Conservation (phyloP, 2,113 vertebrate species). For the Calonectris borealis region DNA sequence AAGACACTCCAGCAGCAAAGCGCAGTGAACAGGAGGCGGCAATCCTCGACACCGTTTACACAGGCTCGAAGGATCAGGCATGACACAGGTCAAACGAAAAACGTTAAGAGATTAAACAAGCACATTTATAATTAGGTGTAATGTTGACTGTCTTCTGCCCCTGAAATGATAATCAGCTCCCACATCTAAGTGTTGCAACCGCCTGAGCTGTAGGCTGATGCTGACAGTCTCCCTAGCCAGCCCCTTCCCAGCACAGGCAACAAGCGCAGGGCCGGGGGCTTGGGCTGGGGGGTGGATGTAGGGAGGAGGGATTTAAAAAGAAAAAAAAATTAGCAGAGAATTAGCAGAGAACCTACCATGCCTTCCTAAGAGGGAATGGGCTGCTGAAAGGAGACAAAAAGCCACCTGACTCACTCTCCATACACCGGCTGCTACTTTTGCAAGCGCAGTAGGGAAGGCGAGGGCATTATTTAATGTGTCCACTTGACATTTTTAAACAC, state of each 20-base stretch:
- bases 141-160: neutral
- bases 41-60: neutral
- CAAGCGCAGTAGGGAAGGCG: fast-evolving
- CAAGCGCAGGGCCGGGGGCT: fast-evolving
- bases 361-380: neutral
- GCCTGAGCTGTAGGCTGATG: neutral
- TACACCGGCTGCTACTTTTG: neutral
- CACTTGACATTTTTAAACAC: slow-evolving; percentile 22
- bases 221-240: neutral
- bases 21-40: neutral
- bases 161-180: neutral
- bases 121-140: slow-evolving; percentile 14
- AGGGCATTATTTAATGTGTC: neutral
- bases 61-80: neutral
- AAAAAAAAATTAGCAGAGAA: neutral
- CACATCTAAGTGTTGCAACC: neutral
- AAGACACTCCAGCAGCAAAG: neutral
- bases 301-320: neutral
- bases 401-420: fast-evolving
- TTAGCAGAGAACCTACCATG: neutral
- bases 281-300: neutral
- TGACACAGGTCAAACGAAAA: slow-evolving; percentile 8
- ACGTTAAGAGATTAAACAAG: slow-evolving; percentile 20
- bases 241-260: neutral
- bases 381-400: neutral